Percentiles rank a stretch among this genome's conserved stretches.
These are phyloP conservation scores for Columba janthina DNA, from an alignment of 2,113 vertebrate genomes.

Conservation along the genomic window DNA sequence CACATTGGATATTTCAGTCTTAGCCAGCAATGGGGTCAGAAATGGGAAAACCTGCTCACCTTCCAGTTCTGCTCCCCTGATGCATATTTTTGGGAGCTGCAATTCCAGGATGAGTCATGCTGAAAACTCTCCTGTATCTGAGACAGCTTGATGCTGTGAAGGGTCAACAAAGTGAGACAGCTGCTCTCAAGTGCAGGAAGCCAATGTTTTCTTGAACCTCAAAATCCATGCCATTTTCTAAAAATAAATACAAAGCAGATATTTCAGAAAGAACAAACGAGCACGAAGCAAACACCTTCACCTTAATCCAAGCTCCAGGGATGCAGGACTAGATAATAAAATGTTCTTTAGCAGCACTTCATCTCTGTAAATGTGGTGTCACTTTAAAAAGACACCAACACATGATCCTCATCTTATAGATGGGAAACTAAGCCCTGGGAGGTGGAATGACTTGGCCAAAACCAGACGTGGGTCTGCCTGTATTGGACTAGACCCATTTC, in stretches of 20 bases:
- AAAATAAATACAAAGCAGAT: slow-evolving; percentile 5
- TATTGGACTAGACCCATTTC: neutral
- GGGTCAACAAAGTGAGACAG: neutral
- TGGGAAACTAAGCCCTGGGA: neutral
- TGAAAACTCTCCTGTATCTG: neutral
- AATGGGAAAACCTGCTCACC: neutral
- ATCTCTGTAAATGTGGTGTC: neutral
- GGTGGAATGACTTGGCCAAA: neutral
- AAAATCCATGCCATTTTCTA: neutral
- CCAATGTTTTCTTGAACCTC: neutral
- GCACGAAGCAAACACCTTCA: neutral
- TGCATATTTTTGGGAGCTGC: neutral
- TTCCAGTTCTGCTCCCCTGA: neutral
- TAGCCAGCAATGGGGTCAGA: neutral
- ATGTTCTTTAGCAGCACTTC: neutral
- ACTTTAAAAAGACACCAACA: neutral
- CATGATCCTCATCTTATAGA: neutral
- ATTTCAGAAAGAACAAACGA: neutral
- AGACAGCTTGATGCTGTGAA: neutral
- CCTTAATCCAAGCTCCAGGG: neutral
- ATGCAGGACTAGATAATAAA: neutral
- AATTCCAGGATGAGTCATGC: neutral
- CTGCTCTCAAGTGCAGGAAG: neutral
- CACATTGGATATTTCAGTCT: neutral
- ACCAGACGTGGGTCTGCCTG: neutral